Percentiles rank a stretch among this genome's conserved stretches.
phyloP scores from a whole-genome alignment of 2,797 vertebrate genomes.

The Bufotes viridis region DNA sequence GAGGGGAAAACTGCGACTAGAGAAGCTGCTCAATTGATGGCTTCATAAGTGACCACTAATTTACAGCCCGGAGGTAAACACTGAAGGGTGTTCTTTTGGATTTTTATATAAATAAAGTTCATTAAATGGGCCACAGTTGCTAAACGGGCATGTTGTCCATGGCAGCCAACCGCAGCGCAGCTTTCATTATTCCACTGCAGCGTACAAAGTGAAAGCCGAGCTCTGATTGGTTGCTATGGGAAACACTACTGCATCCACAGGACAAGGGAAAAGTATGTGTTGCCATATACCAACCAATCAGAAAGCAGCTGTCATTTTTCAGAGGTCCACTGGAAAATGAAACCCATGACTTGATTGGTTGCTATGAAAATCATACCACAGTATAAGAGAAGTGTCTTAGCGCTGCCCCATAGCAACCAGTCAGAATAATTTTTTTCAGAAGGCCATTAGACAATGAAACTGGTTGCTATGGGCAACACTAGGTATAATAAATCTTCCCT shows the following conservation, averaged over 20 bases:
- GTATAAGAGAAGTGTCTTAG: too few relatives aligned
- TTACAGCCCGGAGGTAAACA: not conserved
- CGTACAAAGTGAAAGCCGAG: not conserved
- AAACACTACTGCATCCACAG: not conserved
- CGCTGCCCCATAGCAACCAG: too few relatives aligned
- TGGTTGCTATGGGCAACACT: too few relatives aligned
- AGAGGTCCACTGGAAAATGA: not conserved
- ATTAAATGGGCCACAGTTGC: not conserved
- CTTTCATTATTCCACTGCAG: not conserved
- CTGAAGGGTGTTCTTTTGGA: not conserved
- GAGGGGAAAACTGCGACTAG: not conserved
- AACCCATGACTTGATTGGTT: not conserved
- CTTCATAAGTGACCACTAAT: slow-evolving; percentile 5
- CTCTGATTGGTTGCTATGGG: not conserved
- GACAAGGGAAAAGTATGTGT: not conserved
- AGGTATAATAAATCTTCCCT: too few relatives aligned
- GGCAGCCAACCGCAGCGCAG: not conserved
- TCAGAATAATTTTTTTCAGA: too few relatives aligned
- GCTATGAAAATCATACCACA: too few relatives aligned
- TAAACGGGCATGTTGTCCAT: not conserved
- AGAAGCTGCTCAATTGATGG: not conserved
- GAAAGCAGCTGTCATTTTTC: not conserved
- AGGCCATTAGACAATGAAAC: too few relatives aligned
- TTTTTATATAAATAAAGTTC: not conserved
- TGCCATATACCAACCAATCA: not conserved